Percentiles rank a stretch among this genome's conserved stretches.
phyloP scores from a whole-genome alignment of 2,797 vertebrate species.

The Bufotes viridis region DNA sequence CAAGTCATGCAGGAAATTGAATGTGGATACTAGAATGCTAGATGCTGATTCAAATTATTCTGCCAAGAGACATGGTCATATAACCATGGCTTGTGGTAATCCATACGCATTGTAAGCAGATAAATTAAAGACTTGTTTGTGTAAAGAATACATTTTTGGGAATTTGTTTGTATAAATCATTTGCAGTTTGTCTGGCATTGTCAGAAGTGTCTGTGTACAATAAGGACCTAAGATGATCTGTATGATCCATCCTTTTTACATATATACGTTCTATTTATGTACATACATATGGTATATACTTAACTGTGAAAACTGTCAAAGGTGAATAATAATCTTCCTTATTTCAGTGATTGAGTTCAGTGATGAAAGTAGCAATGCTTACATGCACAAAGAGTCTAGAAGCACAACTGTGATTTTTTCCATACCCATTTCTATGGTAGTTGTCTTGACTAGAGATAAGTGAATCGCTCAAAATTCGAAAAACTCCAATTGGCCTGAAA shows the following conservation, averaged over 20 bases:
- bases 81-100: not conserved
- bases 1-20: slow-evolving; percentile 42
- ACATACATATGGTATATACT: not conserved
- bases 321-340: not conserved
- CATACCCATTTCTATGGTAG: not conserved
- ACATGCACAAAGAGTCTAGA: not conserved
- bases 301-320: not conserved
- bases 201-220: not conserved
- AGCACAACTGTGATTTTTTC: not conserved
- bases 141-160: not conserved
- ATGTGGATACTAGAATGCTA: slow-evolving; percentile 1
- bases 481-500: no score
- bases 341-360: not conserved
- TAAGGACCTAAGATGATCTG: not conserved
- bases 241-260: not conserved
- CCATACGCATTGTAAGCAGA: slow-evolving; percentile 11
- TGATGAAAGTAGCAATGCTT: not conserved
- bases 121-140: not conserved
- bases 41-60: slow-evolving; percentile 7
- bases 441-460: not conserved
- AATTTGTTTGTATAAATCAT: not conserved
- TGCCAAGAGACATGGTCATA: slow-evolving; percentile 10
- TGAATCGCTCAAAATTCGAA: no score
- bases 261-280: not conserved
- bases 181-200: not conserved